These are phyloP conservation scores for Drosophila equinoxialis DNA, from an alignment of 1,140 invertebrate genomes.

Conservation along the genomic window DNA sequence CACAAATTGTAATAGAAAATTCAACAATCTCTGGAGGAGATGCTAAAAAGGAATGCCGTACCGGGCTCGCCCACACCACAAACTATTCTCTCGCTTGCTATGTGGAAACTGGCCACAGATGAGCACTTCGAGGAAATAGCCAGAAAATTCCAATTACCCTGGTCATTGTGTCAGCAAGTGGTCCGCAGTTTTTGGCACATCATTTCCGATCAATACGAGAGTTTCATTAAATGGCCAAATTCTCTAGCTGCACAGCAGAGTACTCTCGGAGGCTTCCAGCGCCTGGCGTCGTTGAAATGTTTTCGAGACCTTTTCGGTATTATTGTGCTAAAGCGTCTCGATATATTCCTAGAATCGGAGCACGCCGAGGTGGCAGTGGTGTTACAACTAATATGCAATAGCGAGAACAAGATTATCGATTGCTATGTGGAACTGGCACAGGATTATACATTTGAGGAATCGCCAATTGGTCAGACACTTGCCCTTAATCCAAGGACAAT, in stretches of 20 bases:
- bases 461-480: constrained; percentile 73
- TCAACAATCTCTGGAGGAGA: constrained; percentile 50
- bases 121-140: constrained; percentile 81
- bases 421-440: constrained; percentile 74
- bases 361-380: constrained; percentile 74
- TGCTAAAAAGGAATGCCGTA: constrained; percentile 36
- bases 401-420: constrained; percentile 72
- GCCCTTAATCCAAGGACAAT: constrained; percentile 69
- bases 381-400: constrained; percentile 75
- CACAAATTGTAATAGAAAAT: constrained; percentile 44
- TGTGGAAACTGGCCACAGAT: constrained; percentile 79
- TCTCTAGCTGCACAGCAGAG: constrained; percentile 60
- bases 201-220: constrained; percentile 75
- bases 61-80: constrained; percentile 52
- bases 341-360: constrained; percentile 73
- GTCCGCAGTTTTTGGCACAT: constrained; percentile 76
- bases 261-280: constrained; percentile 58
- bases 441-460: constrained; percentile 75
- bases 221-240: constrained; percentile 81
- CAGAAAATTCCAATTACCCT: constrained; percentile 68
- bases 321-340: constrained; percentile 64
- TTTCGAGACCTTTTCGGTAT: constrained; percentile 70
- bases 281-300: constrained; percentile 45
- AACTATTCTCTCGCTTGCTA: constrained; percentile 66
- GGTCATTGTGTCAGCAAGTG: constrained; percentile 64